A percentile compares a stretch with the other conserved stretches of the same genome.
These are phyloP conservation scores for Semnornis frantzii DNA, from an alignment of 2,113 vertebrate genomes.

Conservation along the genomic window DNA sequence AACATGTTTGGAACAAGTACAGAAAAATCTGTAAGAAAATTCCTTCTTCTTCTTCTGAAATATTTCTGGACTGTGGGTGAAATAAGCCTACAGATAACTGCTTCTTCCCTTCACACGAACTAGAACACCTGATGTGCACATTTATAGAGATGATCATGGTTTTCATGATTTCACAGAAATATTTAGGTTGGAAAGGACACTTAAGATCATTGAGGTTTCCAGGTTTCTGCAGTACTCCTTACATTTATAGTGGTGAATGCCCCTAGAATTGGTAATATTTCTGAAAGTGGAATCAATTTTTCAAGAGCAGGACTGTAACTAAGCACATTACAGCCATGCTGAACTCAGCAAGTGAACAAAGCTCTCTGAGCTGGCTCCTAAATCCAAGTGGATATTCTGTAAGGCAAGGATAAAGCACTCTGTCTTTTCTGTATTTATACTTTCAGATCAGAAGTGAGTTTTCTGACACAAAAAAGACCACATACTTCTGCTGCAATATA, in stretches of 20 bases:
- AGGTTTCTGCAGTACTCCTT: not conserved
- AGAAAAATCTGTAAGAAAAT: not conserved
- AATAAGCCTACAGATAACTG: not conserved
- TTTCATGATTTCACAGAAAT: not conserved
- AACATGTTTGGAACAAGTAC: not conserved
- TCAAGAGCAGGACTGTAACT: constrained; percentile 50
- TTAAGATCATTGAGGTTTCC: not conserved
- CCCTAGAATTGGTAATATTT: constrained; percentile 36
- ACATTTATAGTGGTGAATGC: constrained; percentile 7
- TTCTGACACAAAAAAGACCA: not conserved
- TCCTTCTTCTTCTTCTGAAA: not conserved
- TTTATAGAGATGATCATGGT: not conserved
- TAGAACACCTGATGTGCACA: not conserved
- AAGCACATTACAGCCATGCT: constrained; percentile 45
- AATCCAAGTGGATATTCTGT: constrained; percentile 46
- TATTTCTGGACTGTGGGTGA: not conserved
- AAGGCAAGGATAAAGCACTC: constrained; percentile 25
- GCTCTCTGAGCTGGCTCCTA: constrained; percentile 28
- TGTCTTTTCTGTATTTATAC: constrained; percentile 24
- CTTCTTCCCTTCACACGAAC: not conserved
- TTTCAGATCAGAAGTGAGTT: not conserved
- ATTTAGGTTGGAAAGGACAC: not conserved
- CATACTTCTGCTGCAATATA: not conserved
- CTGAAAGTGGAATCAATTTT: constrained; percentile 50
- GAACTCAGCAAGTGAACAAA: constrained; percentile 42